Percentiles rank a stretch among this genome's conserved stretches.
These are phyloP conservation scores for Pelochelys cantorii DNA, from an alignment of 2,797 vertebrate species.

Conservation along the genomic window DNA sequence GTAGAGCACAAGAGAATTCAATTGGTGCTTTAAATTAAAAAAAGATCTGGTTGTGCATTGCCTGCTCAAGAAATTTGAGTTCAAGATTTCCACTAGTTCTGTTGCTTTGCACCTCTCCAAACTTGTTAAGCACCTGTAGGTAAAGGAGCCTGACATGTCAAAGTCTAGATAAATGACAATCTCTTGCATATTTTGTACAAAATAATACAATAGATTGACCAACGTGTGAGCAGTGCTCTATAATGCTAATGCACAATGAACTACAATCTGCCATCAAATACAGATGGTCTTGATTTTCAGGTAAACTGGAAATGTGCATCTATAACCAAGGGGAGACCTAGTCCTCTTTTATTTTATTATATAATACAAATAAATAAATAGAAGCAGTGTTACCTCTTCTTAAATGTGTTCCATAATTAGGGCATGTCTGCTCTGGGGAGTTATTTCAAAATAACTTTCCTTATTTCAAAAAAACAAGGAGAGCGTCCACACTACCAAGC, in stretches of 20 bases:
- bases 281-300: fast-evolving
- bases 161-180: background rate
- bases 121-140: background rate
- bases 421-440: too few species aligned
- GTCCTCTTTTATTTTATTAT: background rate
- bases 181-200: background rate
- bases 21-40: background rate
- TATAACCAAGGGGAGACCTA: background rate
- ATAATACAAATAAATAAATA: background rate
- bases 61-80: background rate
- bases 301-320: background rate
- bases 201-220: background rate
- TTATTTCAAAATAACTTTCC: too few species aligned
- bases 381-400: background rate
- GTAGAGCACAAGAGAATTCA: background rate
- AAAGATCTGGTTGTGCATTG: background rate
- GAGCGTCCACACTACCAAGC: too few species aligned
- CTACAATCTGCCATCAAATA: background rate
- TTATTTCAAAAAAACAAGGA: too few species aligned
- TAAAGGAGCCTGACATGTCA: background rate
- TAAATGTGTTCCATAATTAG: background rate
- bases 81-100: background rate
- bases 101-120: background rate
- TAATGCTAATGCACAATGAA: background rate
- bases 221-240: background rate